phyloP scores from a whole-genome alignment of 2,888 invertebrate genomes.

The Melanophora roralis region DNA sequence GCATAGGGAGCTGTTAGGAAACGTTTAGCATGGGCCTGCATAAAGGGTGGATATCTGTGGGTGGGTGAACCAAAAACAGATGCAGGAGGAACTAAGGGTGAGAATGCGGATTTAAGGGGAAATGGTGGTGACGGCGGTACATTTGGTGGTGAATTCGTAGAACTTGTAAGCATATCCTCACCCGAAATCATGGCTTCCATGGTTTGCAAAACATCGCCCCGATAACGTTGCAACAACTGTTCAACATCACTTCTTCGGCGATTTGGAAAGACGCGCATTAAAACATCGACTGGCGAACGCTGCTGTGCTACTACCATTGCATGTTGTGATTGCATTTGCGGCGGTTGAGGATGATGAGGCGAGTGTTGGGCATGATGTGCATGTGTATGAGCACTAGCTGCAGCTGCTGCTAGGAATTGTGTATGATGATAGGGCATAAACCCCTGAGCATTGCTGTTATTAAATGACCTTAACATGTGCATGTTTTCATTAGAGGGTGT shows the following conservation, averaged over 20 bases:
- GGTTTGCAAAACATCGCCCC: constrained; percentile 93
- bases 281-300: constrained; percentile 90
- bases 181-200: constrained; percentile 93
- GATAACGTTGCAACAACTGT: constrained; percentile 87
- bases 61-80: constrained; percentile 75
- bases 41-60: constrained; percentile 76
- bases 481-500: constrained; percentile 75
- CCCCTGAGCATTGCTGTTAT: constrained; percentile 75
- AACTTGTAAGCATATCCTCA: constrained; percentile 72
- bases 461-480: constrained; percentile 73
- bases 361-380: constrained; percentile 62
- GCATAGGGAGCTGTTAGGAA: constrained; percentile 90
- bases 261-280: constrained; percentile 92
- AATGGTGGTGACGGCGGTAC: constrained; percentile 75
- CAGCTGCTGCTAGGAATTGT: constrained; percentile 63
- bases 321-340: constrained; percentile 56
- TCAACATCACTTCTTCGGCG: constrained; percentile 92
- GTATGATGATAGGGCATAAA: constrained; percentile 78
- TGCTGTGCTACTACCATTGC: constrained; percentile 34
- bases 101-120: constrained; percentile 84
- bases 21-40: constrained; percentile 83
- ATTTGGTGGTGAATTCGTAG: constrained; percentile 66
- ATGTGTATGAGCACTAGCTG: constrained; percentile 68
- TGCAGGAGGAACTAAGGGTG: constrained; percentile 81
- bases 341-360: constrained; percentile 67